Conservation (phyloP, 2,113 vertebrate species). For the Sciurus niger region DNA sequence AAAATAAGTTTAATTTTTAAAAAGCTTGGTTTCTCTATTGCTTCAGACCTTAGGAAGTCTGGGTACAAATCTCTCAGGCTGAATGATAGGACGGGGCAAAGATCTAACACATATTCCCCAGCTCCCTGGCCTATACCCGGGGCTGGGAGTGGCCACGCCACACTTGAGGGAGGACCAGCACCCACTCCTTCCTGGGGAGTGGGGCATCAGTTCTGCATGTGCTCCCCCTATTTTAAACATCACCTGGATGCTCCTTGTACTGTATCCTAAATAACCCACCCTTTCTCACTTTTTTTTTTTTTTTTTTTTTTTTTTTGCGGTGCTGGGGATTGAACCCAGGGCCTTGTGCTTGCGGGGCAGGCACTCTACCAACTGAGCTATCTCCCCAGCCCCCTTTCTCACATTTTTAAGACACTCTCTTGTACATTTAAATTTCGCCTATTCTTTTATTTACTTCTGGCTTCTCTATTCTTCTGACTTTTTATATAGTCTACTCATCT, state of each 20-base stretch:
- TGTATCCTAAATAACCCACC: neutral
- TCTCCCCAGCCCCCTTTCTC: neutral
- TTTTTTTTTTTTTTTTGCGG: neutral
- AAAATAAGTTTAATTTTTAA: neutral
- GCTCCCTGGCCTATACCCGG: neutral
- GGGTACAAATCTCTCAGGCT: neutral
- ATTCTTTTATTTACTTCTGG: neutral
- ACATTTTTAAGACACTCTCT: neutral
- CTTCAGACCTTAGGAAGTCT: neutral
- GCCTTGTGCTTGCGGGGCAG: no score
- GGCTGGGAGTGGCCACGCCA: neutral
- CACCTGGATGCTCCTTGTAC: neutral
- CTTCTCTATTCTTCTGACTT: neutral
- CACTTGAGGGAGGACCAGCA: neutral
- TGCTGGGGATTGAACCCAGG: no score
- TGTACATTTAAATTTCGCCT: neutral
- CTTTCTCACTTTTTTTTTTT: neutral
- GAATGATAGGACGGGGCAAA: neutral
- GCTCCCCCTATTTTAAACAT: neutral
- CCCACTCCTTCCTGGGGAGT: no score
- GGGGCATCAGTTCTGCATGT: no score
- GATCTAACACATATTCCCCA: neutral
- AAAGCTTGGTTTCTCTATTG: neutral
- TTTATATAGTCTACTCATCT: neutral
- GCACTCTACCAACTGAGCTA: no score